Evolutionary conservation across 2,113 vertebrate genomes (phyloP).

Genomic region (Charina bottae): DNA sequence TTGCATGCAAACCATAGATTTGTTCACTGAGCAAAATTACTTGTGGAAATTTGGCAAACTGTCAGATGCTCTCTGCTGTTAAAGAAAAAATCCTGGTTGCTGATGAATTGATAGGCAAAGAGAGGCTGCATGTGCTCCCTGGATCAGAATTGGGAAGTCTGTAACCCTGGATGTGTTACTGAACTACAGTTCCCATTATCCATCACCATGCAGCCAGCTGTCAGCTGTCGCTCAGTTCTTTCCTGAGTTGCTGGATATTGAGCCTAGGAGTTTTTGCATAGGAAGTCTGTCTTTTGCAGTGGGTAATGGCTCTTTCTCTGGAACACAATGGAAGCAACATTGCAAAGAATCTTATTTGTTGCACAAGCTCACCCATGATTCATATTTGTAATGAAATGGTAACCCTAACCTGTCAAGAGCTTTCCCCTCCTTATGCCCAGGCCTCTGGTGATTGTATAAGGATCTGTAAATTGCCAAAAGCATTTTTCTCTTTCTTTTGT

Average conservation of each 20-base stretch:
- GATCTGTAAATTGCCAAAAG: too few relatives aligned
- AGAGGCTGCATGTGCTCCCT: conserved; percentile 13
- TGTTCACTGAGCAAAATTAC: background rate
- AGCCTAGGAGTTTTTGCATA: background rate
- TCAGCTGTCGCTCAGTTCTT: too few relatives aligned
- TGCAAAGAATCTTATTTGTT: background rate
- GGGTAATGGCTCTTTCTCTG: background rate
- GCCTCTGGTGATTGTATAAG: too few relatives aligned
- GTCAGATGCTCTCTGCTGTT: background rate
- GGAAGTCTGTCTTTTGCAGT: background rate
- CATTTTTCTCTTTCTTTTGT: too few relatives aligned
- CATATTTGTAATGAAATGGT: background rate
- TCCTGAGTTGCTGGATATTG: background rate
- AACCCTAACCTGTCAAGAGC: background rate
- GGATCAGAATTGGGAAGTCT: too few relatives aligned
- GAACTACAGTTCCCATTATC: too few relatives aligned
- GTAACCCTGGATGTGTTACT: too few relatives aligned
- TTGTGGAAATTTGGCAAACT: background rate
- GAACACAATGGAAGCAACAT: background rate
- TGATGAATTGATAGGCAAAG: background rate
- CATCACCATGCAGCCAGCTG: too few relatives aligned
- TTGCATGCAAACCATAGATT: background rate
- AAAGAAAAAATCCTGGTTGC: background rate
- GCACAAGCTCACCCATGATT: background rate
- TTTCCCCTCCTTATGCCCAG: too few relatives aligned